Evolutionary conservation across 2,113 vertebrate genomes (phyloP).

Genomic region (Scomber japonicus): DNA sequence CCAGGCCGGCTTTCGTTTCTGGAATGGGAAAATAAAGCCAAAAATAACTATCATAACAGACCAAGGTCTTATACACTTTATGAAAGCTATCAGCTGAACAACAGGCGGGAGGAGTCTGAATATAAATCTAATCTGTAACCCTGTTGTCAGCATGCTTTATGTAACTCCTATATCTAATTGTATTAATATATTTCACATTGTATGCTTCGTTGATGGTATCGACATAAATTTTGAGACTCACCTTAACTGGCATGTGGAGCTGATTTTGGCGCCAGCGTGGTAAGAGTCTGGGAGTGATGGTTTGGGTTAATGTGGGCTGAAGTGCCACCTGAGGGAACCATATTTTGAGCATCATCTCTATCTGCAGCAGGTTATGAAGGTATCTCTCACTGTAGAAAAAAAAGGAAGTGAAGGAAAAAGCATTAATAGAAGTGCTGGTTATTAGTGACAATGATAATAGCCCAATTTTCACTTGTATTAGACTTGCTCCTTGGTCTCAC

Average conservation of each 20-base stretch:
- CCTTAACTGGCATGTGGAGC: slow-evolving; percentile 81
- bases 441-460: background rate
- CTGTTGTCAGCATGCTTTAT: background rate
- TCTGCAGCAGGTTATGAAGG: slow-evolving; percentile 89
- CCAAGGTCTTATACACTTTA: background rate
- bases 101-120: too few relatives aligned
- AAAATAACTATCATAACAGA: slow-evolving; percentile 28
- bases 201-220: background rate
- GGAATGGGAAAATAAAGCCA: slow-evolving; percentile 34
- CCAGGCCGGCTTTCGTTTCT: slow-evolving; percentile 84
- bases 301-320: slow-evolving; percentile 33
- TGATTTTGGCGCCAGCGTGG: slow-evolving; percentile 77
- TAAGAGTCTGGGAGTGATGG: slow-evolving; percentile 13
- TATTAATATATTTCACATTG: background rate
- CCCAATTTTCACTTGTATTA: background rate
- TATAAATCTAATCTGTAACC: background rate
- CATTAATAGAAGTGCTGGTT: background rate
- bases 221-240: slow-evolving; percentile 39
- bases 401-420: background rate
- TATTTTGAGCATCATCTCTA: slow-evolving; percentile 90
- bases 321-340: slow-evolving; percentile 89
- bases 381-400: slow-evolving; percentile 86
- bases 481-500: slow-evolving; percentile 73
- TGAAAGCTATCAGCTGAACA: too few relatives aligned
- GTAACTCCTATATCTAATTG: too few relatives aligned